A percentile compares a stretch with the other conserved stretches of the same genome.
Evolutionary conservation across 2,797 vertebrate species (phyloP).

Genomic region (Arvicola amphibius): DNA sequence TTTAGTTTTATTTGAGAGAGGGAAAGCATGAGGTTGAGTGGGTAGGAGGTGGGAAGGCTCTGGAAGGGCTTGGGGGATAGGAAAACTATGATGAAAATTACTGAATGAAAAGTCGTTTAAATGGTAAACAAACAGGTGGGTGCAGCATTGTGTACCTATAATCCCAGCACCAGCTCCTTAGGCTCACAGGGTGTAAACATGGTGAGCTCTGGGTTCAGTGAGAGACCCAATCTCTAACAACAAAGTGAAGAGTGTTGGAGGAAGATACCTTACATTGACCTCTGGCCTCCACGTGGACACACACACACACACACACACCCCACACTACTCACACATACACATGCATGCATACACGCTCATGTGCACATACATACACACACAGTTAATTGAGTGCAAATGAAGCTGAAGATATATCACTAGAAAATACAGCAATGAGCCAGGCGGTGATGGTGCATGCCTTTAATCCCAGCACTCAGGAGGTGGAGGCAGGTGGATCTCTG

Average conservation of each 20-base stretch:
- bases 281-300: not conserved
- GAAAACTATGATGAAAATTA: not conserved
- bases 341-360: not conserved
- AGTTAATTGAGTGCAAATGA: not conserved
- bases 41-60: not conserved
- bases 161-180: not conserved
- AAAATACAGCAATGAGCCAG: not conserved
- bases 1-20: not conserved
- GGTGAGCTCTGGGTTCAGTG: not conserved
- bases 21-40: not conserved
- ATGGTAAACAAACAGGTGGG: not conserved
- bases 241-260: not conserved
- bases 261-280: not conserved
- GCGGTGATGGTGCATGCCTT: accelerated
- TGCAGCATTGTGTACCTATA: not conserved
- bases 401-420: not conserved
- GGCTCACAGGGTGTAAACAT: not conserved
- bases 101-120: not conserved
- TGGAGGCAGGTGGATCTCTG: too few relatives aligned
- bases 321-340: too few relatives aligned
- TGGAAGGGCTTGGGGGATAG: not conserved
- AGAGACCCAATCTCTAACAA: not conserved
- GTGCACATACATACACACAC: not conserved
- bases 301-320: not conserved
- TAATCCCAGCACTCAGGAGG: too few relatives aligned